These are phyloP conservation scores for Planiliza haematocheilus DNA, from an alignment of 2,113 vertebrate species.

Conservation along the genomic window DNA sequence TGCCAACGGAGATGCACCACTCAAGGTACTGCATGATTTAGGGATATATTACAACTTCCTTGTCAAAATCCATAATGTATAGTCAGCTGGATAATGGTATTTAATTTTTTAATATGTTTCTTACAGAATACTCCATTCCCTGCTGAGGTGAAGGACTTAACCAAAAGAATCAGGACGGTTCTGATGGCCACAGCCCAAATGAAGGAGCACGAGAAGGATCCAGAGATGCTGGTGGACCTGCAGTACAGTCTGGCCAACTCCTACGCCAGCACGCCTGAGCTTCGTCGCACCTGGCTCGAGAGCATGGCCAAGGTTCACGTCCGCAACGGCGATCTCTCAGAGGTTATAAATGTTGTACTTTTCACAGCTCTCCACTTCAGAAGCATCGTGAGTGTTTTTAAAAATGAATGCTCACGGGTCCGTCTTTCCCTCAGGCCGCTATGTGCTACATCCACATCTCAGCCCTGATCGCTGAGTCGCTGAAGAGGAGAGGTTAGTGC, in stretches of 20 bases:
- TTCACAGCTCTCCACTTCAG: background rate
- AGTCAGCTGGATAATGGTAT: background rate
- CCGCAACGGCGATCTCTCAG: slow-evolving; percentile 96
- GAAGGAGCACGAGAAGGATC: slow-evolving; percentile 99
- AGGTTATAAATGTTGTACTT: slow-evolving; percentile 81
- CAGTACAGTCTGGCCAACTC: slow-evolving; percentile 98
- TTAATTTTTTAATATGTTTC: background rate
- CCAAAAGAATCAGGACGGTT: slow-evolving; percentile 95
- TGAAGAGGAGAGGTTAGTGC: slow-evolving; percentile 95
- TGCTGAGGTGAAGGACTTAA: slow-evolving; percentile 97
- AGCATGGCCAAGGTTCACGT: slow-evolving; percentile 99
- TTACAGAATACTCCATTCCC: slow-evolving; percentile 93
- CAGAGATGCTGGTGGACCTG: slow-evolving; percentile 97
- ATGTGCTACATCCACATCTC: slow-evolving; percentile 99
- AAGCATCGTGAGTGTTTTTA: background rate
- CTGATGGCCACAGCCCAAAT: slow-evolving; percentile 99
- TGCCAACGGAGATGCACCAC: slow-evolving; percentile 95
- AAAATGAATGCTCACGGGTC: background rate
- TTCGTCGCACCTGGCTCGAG: slow-evolving; percentile 97
- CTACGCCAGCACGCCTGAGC: slow-evolving; percentile 96
- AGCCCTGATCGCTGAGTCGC: slow-evolving; percentile 95
- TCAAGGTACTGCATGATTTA: slow-evolving; percentile 85
- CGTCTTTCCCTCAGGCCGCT: slow-evolving; percentile 86
- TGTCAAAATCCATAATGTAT: background rate
- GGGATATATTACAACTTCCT: background rate